Percentiles rank a stretch among this genome's conserved stretches.
Evolutionary conservation across 2,888 invertebrate species (phyloP).

Genomic region (Saturnia pavonia): DNA sequence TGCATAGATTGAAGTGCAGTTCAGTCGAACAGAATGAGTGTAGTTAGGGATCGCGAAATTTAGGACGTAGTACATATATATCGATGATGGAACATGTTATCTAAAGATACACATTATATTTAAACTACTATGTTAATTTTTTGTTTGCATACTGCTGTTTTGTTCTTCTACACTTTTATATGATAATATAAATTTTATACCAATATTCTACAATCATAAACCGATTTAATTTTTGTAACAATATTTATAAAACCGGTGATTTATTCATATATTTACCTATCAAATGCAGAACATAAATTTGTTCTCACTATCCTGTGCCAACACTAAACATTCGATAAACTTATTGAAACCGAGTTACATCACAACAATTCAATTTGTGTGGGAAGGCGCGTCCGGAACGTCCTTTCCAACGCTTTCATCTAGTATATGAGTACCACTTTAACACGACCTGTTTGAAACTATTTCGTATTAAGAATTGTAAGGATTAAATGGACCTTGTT

Average conservation of each 20-base stretch:
- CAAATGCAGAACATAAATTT: not conserved
- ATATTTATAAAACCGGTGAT: not conserved
- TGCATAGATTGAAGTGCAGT: no score
- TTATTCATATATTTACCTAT: not conserved
- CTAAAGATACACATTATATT: no score
- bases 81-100: no score
- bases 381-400: slow-evolving; percentile 59
- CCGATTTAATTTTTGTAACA: no score
- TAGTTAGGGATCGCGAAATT: no score
- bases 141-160: no score
- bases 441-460: slow-evolving; percentile 37
- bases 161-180: no score
- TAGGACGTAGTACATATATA: no score
- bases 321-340: slow-evolving; percentile 29
- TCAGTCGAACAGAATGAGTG: no score
- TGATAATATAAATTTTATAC: not conserved
- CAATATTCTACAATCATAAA: not conserved
- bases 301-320: slow-evolving; percentile 24
- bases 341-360: slow-evolving; percentile 41
- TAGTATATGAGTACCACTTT: slow-evolving; percentile 40
- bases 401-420: slow-evolving; percentile 59
- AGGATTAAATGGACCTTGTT: slow-evolving; percentile 31
- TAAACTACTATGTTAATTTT: no score
- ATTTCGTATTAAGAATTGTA: slow-evolving; percentile 29
- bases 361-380: slow-evolving; percentile 64